Evolutionary conservation across 1,140 invertebrate genomes (phyloP), one percentile per base, ranked within the genome.

Genomic region (Magallana ariakensis): DNA sequence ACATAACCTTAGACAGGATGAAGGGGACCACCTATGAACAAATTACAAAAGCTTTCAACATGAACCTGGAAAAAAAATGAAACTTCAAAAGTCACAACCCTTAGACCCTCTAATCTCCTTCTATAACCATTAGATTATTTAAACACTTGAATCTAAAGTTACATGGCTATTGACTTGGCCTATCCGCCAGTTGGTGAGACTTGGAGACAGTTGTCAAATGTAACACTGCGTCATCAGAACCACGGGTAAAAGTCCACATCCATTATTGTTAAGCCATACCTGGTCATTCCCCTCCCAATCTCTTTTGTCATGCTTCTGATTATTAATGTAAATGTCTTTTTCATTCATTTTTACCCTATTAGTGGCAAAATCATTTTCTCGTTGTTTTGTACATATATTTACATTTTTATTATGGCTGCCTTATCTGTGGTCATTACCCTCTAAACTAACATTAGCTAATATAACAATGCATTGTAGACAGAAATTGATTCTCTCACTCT

Each of bases 291-390:
- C 62, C 66, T 26, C 22, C 33, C 5, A 33, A 26, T 70, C 33
- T 13, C 4, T 22, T 75, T 75, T 75, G 66, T 75, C 66, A 75
- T 11, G 22, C 22, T 10, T 26, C 66, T 75, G 66, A 22, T 75
- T 75, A 75, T 75, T 75, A 75, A 75, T 75, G 66, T 75, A 75
- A 75, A 75, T 33, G 66, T 33, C 66, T 22, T 70, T 70, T 75
- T 75, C 22, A 26, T 75, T 26, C 22, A 11, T 75, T 75, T 75
- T 33, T 22, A 13, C 22, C 26, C 33, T 22, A 26, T 26, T 13
- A 26, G 22, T 22, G 66, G 19, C 19, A 26, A 75, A 13, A 75
- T 75, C 66, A 33, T 13, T 26, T 75, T 75, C 66, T 75, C 22
- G 66, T 75, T 33, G 66, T 75, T 75, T 33, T 26, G 9, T 22